A percentile compares a stretch with the other conserved stretches of the same genome.
phyloP scores from a whole-genome alignment of 2,113 vertebrate species.

The Limanda limanda region DNA sequence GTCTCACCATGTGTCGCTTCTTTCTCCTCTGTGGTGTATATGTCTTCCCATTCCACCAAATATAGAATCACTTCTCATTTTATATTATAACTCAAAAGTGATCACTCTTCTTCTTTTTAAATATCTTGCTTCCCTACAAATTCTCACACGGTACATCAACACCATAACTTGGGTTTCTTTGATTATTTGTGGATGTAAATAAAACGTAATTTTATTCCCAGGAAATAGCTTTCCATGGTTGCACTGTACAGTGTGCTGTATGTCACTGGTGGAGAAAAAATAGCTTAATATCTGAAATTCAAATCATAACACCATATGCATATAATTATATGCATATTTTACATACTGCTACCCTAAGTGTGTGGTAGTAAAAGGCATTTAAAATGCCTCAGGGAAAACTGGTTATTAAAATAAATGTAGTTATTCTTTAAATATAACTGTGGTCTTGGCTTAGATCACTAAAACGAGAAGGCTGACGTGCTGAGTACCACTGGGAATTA shows the following conservation, averaged over 20 bases:
- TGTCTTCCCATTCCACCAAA: conserved; percentile 16
- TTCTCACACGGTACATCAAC: not conserved
- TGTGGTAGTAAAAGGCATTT: not conserved
- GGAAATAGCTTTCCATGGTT: not conserved
- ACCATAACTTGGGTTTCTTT: not conserved
- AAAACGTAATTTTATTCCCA: too few species aligned
- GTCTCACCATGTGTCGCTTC: not conserved
- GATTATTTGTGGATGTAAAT: not conserved
- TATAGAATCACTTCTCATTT: conserved; percentile 6
- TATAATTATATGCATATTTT: not conserved
- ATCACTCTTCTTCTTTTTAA: conserved; percentile 8
- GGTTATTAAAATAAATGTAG: not conserved
- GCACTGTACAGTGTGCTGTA: not conserved
- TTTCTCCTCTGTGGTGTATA: conserved; percentile 21
- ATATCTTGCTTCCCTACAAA: too few species aligned
- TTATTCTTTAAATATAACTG: too few species aligned
- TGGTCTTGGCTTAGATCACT: too few species aligned
- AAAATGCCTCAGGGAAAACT: not conserved
- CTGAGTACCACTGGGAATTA: too few species aligned
- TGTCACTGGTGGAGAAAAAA: not conserved
- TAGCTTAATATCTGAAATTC: not conserved
- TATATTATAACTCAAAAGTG: conserved; percentile 14
- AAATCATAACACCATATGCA: not conserved
- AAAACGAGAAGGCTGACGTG: too few species aligned
- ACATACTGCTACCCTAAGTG: not conserved